phyloP scores from a whole-genome alignment of 2,113 vertebrate genomes.

The Speoplatyrhinus poulsoni region DNA sequence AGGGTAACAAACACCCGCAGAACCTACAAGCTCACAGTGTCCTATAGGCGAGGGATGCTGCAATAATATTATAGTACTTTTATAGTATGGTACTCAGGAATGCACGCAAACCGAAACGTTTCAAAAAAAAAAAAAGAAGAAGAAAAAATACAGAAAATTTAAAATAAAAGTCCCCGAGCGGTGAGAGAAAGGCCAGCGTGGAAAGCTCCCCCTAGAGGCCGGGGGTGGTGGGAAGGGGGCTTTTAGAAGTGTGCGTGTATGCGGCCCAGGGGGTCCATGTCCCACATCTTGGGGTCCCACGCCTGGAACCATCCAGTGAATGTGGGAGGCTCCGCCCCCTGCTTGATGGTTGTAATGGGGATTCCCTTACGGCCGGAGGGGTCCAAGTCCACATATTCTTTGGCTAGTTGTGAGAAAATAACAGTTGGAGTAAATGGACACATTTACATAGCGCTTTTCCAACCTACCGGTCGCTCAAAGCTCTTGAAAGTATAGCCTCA shows the following conservation, averaged over 20 bases:
- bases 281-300: constrained; percentile 80
- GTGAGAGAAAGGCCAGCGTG: constrained; percentile 11
- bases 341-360: constrained; percentile 75
- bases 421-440: background rate
- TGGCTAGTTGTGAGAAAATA: constrained; percentile 56
- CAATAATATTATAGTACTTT: constrained; percentile 16
- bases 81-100: constrained; percentile 51
- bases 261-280: constrained; percentile 64
- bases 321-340: constrained; percentile 74
- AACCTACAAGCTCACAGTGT: constrained; percentile 10
- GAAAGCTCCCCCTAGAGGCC: background rate
- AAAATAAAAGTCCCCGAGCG: background rate
- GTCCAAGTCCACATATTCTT: constrained; percentile 74
- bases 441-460: too few species aligned
- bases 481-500: too few species aligned
- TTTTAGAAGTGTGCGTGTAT: constrained; percentile 65
- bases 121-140: background rate
- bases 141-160: constrained; percentile 6
- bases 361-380: constrained; percentile 71
- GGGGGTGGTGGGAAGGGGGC: background rate
- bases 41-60: constrained; percentile 23
- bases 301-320: constrained; percentile 84
- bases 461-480: too few species aligned
- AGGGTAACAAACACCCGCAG: constrained; percentile 10
- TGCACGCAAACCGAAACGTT: background rate